Conservation (phyloP, 2,797 vertebrate species). For the Dendrocincla fuliginosa region DNA sequence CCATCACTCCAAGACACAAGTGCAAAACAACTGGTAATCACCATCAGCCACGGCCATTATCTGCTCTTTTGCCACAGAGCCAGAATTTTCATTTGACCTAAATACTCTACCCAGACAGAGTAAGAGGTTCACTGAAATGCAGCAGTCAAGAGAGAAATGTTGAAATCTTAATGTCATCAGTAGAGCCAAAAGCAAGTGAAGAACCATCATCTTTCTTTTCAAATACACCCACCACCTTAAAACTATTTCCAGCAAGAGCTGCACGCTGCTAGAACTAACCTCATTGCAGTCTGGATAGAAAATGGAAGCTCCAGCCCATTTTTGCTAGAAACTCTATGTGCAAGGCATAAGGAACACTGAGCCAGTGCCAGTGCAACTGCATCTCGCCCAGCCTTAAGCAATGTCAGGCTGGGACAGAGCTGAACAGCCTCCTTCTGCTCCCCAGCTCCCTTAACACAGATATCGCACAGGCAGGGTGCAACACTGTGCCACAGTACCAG, state of each 20-base stretch:
- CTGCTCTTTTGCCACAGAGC: background rate
- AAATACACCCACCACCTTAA: background rate
- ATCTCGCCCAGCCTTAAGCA: background rate
- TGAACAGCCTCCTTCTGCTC: background rate
- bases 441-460: background rate
- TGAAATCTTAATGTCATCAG: background rate
- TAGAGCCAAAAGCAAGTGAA: background rate
- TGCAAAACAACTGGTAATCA: background rate
- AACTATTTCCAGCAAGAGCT: background rate
- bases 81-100: background rate
- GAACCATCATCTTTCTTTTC: background rate
- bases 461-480: background rate
- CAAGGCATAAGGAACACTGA: background rate
- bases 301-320: background rate
- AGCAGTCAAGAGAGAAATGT: background rate
- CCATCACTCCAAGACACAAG: accelerated
- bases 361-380: background rate
- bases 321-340: background rate
- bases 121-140: background rate
- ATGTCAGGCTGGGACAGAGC: background rate
- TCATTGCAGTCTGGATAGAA: background rate
- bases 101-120: background rate
- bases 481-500: background rate
- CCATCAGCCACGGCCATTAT: background rate
- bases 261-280: background rate